These are phyloP conservation scores for Malurus cyaneus DNA, from an alignment of 2,113 vertebrate genomes.

Conservation along the genomic window DNA sequence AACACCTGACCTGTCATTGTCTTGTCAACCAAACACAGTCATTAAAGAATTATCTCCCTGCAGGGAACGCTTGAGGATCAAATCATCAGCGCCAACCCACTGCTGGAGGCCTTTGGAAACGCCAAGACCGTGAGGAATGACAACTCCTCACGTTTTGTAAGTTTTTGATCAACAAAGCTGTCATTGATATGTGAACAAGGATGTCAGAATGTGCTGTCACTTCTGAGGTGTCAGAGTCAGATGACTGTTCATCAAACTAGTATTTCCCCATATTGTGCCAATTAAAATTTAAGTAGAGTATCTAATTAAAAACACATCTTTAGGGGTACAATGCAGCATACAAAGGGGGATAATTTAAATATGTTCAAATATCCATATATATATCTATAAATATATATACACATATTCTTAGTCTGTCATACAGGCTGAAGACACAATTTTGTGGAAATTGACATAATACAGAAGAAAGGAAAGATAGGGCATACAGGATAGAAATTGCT, in stretches of 20 bases:
- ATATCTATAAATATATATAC: neutral
- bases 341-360: neutral
- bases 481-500: neutral
- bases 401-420: neutral
- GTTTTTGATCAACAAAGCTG: neutral
- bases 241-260: neutral
- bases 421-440: neutral
- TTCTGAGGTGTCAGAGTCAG: neutral
- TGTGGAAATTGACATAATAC: neutral
- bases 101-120: slow-evolving; percentile 79
- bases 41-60: neutral
- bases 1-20: neutral
- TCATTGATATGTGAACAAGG: neutral
- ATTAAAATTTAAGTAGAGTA: neutral
- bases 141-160: slow-evolving; percentile 78
- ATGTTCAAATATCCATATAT: neutral
- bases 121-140: slow-evolving; percentile 82
- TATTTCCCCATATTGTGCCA: neutral
- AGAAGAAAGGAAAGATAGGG: neutral
- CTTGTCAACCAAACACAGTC: neutral
- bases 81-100: slow-evolving; percentile 74
- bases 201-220: neutral
- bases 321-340: neutral
- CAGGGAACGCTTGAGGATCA: slow-evolving; percentile 70
- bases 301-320: neutral